Evolutionary conservation across 2,113 vertebrate genomes (phyloP), one percentile per base, ranked within the genome.

Genomic region (Motacilla tschutschensis): DNA sequence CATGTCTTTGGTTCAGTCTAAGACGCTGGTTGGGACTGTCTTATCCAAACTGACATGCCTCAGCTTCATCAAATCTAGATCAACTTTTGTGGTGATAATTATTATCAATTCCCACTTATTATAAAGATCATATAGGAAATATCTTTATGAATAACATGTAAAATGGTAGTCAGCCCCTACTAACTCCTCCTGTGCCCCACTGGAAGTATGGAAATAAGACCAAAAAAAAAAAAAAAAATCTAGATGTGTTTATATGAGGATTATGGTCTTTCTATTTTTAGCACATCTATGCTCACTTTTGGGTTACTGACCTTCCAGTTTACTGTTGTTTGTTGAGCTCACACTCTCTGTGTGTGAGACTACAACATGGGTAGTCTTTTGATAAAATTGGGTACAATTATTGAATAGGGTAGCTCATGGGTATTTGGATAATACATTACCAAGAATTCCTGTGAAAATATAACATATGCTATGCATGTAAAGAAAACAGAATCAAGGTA

Each of bases 241-340:
- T 31, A 17, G 0, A 0, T 50, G 4, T 46, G 14, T 53, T 70
- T 76, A 9, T 15, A 4, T 33, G 29, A n/a, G 8, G 7, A 2
- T 65, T 69, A 31, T 40, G 14, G 5, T 29, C 20, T 80, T 57
- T 11, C 35, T 41, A 0, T 38, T 6, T 14, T 82, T 62, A 70
- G 3, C 13, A 38, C 4, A 28, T 8, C 22, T 12, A 1, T 24
- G 16, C 8, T 74, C 26, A 16, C 22, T 66, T 74, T 46, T 29
- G 18, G 17, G 12, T 38, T 41, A 12, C 6, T 66, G 47, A 35
- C 22, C 17, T 78, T 66, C 9, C 36, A 54, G 5, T 46, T 46
- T 41, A 17, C 7, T 11, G 16, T 9, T 58, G 3, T 50, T 19
- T 58, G 20, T 59, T 44, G 21, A 82, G 55, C 44, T 60, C 26